Evolutionary conservation across 2,888 invertebrate species (phyloP), one percentile per base, ranked within the genome.

Genomic region (Atethmia centrago): DNA sequence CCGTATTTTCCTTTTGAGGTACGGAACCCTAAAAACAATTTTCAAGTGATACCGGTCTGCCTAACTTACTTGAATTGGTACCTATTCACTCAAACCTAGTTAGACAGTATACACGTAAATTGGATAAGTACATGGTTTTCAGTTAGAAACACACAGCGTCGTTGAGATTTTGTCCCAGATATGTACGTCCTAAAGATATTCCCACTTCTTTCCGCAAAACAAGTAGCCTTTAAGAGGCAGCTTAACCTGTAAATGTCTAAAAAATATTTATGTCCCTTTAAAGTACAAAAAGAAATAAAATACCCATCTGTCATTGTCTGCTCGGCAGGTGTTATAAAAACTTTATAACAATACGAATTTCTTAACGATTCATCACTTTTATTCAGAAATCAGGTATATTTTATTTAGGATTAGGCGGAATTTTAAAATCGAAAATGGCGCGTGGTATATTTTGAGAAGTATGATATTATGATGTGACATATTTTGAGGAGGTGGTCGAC

Each of bases 301-400:
- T 14, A 7, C 8, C 19, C 49, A 85, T 85, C 63, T 59, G 61
- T 85, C 82, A 59, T 5, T 76, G 82, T 84, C 86, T 21, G 19
- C 31, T 2, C 16, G 31, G 66, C 85, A 82, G 84, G 79, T 84
- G 86, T 21, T 9, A 40, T 28, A 55, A 67, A 77, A 86, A 84
- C 65, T 71, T 85, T 85, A 59, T 70, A 77, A 83, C 62, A 75
- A 71, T 71, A 72, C 42, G 63, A 56, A 72, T 85, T 84, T 77
- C 65, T 70, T 62, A 47, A 65, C 74, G 71, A 82, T 76, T 63
- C 31, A 69, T 73, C 84, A 77, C n/a, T 77, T 76, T 68, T 31
- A 47, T 77, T 58, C 31, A 56, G 61, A 8, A 70, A 78, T 77
- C 61, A 65, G 21, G 3, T 14, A 58, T 58, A 8, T 42, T 40